Conservation (phyloP, 2,888 invertebrate species). For the Aporophyla lueneburgensis region DNA sequence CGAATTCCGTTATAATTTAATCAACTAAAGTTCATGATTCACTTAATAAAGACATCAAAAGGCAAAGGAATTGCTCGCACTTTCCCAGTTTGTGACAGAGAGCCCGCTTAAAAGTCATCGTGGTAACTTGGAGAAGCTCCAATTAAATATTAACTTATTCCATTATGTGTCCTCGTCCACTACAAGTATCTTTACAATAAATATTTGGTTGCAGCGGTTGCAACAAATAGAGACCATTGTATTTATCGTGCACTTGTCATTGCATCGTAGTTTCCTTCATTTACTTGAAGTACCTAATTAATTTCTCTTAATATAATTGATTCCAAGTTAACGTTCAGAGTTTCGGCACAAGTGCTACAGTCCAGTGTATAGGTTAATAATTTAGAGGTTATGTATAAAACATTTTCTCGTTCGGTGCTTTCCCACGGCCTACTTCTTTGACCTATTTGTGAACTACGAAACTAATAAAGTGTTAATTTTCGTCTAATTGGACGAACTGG, state of each 20-base stretch:
- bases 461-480: constrained; percentile 32
- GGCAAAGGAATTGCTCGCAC: constrained; percentile 68
- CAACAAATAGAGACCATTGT: constrained; percentile 24
- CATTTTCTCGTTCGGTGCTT: background rate
- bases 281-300: background rate
- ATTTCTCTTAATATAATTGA: background rate
- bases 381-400: constrained; percentile 16
- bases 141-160: constrained; percentile 72
- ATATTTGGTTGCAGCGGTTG: constrained; percentile 38
- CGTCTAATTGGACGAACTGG: background rate
- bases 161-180: constrained; percentile 59
- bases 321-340: background rate
- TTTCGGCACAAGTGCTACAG: background rate
- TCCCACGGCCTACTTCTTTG: background rate
- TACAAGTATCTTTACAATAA: constrained; percentile 55
- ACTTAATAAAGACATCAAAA: constrained; percentile 74
- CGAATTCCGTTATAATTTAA: constrained; percentile 68
- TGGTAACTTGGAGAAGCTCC: constrained; percentile 68
- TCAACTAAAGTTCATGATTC: constrained; percentile 70
- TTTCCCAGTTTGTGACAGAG: constrained; percentile 66
- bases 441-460: constrained; percentile 4
- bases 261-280: background rate
- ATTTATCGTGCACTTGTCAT: constrained; percentile 11
- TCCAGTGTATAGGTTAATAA: background rate
- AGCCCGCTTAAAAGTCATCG: constrained; percentile 69